phyloP scores from a whole-genome alignment of 2,888 invertebrate species.

The Dynastes hyllus region DNA sequence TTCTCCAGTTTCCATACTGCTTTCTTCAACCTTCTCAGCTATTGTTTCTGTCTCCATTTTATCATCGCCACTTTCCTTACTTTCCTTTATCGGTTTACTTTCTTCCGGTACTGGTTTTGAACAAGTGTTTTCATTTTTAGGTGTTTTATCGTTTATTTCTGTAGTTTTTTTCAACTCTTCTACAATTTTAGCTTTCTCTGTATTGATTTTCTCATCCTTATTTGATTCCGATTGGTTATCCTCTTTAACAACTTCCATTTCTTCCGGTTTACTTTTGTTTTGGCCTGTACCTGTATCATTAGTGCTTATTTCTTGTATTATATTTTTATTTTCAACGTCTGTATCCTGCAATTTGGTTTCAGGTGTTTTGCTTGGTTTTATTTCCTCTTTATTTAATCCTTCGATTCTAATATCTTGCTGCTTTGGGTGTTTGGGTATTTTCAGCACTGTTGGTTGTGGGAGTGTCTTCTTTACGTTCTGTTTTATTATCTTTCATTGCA shows the following conservation, averaged over 20 bases:
- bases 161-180: conserved; percentile 53
- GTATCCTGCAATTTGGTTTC: conserved; percentile 54
- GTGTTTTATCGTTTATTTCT: conserved; percentile 37
- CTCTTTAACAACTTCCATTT: conserved; percentile 50
- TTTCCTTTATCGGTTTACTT: conserved; percentile 1
- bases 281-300: conserved; percentile 50
- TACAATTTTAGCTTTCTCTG: conserved; percentile 49
- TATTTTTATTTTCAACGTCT: conserved; percentile 55
- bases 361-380: conserved; percentile 48
- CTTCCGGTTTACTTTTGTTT: conserved; percentile 49
- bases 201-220: background rate
- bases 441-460: background rate
- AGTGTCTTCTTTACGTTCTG: conserved; percentile 5
- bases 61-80: conserved; percentile 55
- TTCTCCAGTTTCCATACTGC: conserved; percentile 61
- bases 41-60: conserved; percentile 25
- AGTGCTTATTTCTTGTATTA: conserved; percentile 36
- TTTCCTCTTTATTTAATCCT: conserved; percentile 47
- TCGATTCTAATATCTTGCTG: no score
- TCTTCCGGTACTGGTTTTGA: conserved; percentile 23
- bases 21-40: conserved; percentile 11
- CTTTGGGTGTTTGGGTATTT: background rate
- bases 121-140: conserved; percentile 19
- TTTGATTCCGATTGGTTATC: background rate
- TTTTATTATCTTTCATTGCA: background rate